Conservation (phyloP, 2,113 vertebrate genomes). For the Triplophysa dalaica region DNA sequence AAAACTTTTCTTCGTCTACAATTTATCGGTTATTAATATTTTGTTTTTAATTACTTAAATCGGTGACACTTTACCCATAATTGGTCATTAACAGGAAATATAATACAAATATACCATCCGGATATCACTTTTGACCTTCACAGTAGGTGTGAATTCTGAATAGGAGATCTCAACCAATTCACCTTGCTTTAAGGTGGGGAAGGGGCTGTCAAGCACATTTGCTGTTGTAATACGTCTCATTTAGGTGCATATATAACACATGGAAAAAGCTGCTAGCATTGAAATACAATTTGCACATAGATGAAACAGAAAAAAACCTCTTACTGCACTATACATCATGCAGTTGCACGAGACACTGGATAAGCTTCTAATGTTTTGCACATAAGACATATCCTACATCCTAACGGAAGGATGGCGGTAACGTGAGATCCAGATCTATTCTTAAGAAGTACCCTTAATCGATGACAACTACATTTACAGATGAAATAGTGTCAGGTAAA, state of each 20-base stretch:
- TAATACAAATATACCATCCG: too few relatives aligned
- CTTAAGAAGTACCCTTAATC: not conserved
- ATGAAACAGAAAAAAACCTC: not conserved
- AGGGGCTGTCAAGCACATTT: not conserved
- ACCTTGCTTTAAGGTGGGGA: too few relatives aligned
- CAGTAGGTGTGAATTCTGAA: too few relatives aligned
- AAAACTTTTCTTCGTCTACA: too few relatives aligned
- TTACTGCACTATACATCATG: not conserved
- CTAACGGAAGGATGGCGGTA: not conserved
- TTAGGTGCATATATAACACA: not conserved
- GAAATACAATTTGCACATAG: not conserved
- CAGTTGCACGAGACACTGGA: not conserved
- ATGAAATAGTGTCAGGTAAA: not conserved
- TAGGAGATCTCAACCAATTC: too few relatives aligned
- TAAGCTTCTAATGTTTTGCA: not conserved
- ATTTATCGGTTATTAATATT: too few relatives aligned
- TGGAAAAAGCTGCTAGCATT: not conserved
- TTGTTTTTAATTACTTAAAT: too few relatives aligned
- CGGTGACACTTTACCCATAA: too few relatives aligned
- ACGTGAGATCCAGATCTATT: not conserved
- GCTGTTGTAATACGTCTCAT: not conserved
- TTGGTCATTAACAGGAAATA: too few relatives aligned
- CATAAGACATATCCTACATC: not conserved
- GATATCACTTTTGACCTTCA: too few relatives aligned
- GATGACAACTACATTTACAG: not conserved